Evolutionary conservation across 2,113 vertebrate species (phyloP).

Genomic region (Engystomops pustulosus): DNA sequence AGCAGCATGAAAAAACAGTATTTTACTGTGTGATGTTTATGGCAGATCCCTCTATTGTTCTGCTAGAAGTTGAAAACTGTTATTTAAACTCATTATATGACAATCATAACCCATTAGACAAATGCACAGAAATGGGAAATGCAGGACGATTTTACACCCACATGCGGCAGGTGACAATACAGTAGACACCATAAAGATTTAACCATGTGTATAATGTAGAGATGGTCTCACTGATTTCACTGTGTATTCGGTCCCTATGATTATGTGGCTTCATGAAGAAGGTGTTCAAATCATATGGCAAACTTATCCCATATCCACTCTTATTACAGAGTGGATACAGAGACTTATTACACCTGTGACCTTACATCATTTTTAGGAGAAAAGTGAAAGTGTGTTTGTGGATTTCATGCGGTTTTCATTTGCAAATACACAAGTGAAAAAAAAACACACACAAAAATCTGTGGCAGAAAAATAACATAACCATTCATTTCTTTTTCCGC

Average conservation of each 20-base stretch:
- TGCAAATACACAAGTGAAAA: too few relatives aligned
- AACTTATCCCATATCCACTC: too few relatives aligned
- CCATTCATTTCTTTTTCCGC: too few relatives aligned
- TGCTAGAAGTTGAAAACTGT: constrained; percentile 40
- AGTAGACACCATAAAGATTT: background rate
- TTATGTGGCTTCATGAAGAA: background rate
- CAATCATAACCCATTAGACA: constrained; percentile 39
- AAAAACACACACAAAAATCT: too few relatives aligned
- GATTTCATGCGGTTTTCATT: too few relatives aligned
- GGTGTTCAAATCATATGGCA: background rate
- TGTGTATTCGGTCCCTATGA: background rate
- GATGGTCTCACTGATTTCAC: background rate
- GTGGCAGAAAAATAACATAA: too few relatives aligned
- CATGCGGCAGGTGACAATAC: background rate
- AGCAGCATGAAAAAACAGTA: constrained; percentile 23
- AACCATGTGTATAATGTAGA: background rate
- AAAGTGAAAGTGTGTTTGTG: too few relatives aligned
- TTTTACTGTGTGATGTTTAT: constrained; percentile 31
- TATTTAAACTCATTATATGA: constrained; percentile 43
- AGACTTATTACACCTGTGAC: too few relatives aligned
- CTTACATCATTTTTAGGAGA: too few relatives aligned
- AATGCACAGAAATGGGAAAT: constrained; percentile 33
- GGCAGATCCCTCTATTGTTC: constrained; percentile 28
- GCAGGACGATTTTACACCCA: constrained; percentile 28
- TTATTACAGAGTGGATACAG: too few relatives aligned